A percentile compares a stretch with the other conserved stretches of the same genome.
These are phyloP conservation scores for Pandemis heparana DNA, from an alignment of 2,888 invertebrate species.

Conservation along the genomic window DNA sequence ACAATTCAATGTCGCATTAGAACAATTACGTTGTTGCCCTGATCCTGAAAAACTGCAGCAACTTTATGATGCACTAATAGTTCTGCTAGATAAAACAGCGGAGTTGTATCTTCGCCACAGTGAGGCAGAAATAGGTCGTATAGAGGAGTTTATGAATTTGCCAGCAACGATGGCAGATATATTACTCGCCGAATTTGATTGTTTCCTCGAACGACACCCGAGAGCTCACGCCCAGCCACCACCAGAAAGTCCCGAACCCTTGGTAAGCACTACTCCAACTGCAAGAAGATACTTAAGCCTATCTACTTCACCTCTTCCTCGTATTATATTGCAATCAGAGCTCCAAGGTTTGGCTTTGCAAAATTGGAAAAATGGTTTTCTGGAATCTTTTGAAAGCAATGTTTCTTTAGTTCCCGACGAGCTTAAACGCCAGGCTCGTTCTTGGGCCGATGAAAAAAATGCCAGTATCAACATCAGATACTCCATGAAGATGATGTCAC, in stretches of 20 bases:
- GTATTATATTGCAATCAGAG: constrained; percentile 66
- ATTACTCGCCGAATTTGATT: constrained; percentile 67
- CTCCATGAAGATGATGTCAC: constrained; percentile 68
- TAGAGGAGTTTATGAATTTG: constrained; percentile 69
- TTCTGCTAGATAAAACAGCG: constrained; percentile 59
- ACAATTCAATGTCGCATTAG: constrained; percentile 65
- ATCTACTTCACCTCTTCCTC: constrained; percentile 52
- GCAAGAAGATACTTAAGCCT: constrained; percentile 10
- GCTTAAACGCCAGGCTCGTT: constrained; percentile 60
- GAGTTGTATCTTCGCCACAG: constrained; percentile 64
- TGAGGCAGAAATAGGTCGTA: constrained; percentile 62
- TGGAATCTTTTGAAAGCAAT: constrained; percentile 69
- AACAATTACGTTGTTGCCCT: constrained; percentile 62
- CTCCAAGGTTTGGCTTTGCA: constrained; percentile 63
- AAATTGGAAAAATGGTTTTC: constrained; percentile 74
- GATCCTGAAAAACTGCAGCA: constrained; percentile 66
- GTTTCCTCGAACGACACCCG: constrained; percentile 69
- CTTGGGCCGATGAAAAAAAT: constrained; percentile 68
- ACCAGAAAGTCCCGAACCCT: neutral
- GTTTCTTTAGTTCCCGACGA: constrained; percentile 62
- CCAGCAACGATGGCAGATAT: constrained; percentile 57
- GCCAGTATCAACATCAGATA: constrained; percentile 64
- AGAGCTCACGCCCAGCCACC: constrained; percentile 45
- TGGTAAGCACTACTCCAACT: neutral
- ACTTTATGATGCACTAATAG: constrained; percentile 54